Evolutionary conservation across 92 coral and sea anemone genomes (phyloP), one percentile per base, ranked within the genome.

Genomic region (Porites rus): DNA sequence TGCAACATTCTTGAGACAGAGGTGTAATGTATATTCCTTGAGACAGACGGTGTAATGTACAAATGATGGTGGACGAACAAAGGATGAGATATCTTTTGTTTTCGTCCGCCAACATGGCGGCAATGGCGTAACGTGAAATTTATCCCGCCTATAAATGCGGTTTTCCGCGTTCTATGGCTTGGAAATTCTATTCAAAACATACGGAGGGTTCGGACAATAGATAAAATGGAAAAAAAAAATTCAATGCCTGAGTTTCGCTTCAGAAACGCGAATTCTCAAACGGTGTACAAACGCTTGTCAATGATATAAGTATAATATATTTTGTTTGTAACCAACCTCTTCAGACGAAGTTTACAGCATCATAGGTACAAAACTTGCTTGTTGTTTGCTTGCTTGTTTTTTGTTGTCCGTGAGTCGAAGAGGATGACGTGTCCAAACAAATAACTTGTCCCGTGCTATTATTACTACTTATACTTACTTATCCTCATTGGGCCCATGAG

Each of bases 401-500:
- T 60, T 60, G 65, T 60, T 60, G 0, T 60, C 65, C 65, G 65
- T 60, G 28, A 25, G 28, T 25, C 28, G 28, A 25, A 25, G 65
- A 60, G 65, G 65, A 60, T 60, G 65, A 60, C 65, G 65, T 60
- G 65, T 60, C 65, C 65, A 60, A 60, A 60, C 65, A 60, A 60
- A 60, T 60, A 60, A 60, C 65, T 60, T 7, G 65, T 60, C 65
- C 65, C 17, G 65, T 60, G 65, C 65, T 60, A 60, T 60, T 9
- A 60, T 60, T 60, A 60, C 65, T 60, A 60, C 65, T 60, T 60
- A 25, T 25, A 25, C 75, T 10, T 50, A 74, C 78, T 74, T 16
- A 74, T 74, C 78, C 38, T 51, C 58, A 16, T 24, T 24, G 63
- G 63, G 63, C 78, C 38, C 78, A 51, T 74, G 78, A 74, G 63